These are phyloP conservation scores for Teleiodes luculella DNA, from an alignment of 2,888 invertebrate species.

Conservation along the genomic window DNA sequence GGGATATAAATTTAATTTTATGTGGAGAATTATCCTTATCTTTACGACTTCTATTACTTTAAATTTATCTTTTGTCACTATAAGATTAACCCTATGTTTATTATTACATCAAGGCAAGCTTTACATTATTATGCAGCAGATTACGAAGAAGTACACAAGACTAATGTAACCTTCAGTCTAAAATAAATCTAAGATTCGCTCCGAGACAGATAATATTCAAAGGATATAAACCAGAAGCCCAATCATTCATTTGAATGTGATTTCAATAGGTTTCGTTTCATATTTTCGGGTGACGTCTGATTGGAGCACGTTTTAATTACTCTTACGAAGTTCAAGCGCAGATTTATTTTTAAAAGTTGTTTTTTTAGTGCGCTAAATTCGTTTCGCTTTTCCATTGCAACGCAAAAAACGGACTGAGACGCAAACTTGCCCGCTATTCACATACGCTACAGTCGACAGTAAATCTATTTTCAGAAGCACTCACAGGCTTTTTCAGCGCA, in stretches of 20 bases:
- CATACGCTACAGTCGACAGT: background rate
- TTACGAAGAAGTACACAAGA: background rate
- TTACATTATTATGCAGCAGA: background rate
- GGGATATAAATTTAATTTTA: background rate
- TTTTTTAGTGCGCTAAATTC: background rate
- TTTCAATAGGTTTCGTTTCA: background rate
- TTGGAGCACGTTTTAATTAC: background rate
- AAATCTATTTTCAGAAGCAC: background rate
- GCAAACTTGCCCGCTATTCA: background rate
- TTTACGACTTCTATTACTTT: background rate
- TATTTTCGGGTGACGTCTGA: background rate
- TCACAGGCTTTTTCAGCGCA: background rate
- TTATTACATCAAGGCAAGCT: conserved; percentile 2
- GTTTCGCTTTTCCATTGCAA: background rate
- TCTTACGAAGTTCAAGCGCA: background rate
- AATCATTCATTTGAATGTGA: background rate
- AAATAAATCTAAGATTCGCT: background rate
- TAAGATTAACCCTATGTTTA: background rate
- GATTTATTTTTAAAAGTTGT: background rate
- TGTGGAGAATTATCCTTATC: background rate
- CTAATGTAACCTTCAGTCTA: background rate
- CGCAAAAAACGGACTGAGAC: background rate
- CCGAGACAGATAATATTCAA: background rate
- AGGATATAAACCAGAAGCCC: background rate
- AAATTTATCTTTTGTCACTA: background rate